A percentile compares a stretch with the other conserved stretches of the same genome.
These are phyloP conservation scores for Sesamia nonagrioides DNA, from an alignment of 1,140 invertebrate genomes.

Conservation along the genomic window DNA sequence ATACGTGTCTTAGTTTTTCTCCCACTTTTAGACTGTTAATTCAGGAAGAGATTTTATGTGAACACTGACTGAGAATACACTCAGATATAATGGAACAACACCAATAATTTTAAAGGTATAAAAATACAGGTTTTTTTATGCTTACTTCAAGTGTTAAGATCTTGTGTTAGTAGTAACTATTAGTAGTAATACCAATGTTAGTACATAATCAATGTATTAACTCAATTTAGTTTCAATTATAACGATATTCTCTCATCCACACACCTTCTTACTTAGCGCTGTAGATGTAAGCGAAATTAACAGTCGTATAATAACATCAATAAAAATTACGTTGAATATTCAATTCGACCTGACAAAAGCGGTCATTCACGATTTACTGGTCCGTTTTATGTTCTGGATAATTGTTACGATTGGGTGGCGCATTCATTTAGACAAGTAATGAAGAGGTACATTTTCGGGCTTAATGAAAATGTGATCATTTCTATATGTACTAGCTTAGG, in stretches of 20 bases:
- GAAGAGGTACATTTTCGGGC: background rate
- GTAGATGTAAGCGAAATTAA: conserved; percentile 3
- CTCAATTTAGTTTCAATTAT: conserved; percentile 12
- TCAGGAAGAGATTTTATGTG: background rate
- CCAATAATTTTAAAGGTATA: background rate
- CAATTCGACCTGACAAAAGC: background rate
- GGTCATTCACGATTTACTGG: background rate
- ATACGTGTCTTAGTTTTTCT: background rate
- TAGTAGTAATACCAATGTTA: too few relatives aligned
- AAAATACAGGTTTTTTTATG: background rate
- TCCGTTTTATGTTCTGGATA: background rate
- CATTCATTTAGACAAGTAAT: conserved; percentile 1
- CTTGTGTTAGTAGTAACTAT: too few relatives aligned
- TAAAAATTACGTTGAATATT: background rate
- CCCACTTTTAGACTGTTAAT: background rate
- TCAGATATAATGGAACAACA: background rate
- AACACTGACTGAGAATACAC: background rate
- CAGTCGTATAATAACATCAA: background rate
- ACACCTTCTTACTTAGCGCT: background rate
- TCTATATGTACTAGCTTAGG: too few relatives aligned
- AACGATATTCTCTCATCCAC: background rate
- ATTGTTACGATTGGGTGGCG: background rate
- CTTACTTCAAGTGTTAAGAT: background rate
- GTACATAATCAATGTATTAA: too few relatives aligned
- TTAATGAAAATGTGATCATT: too few relatives aligned